phyloP scores from a whole-genome alignment of 2,888 invertebrate genomes.

The Acronicta aceris region DNA sequence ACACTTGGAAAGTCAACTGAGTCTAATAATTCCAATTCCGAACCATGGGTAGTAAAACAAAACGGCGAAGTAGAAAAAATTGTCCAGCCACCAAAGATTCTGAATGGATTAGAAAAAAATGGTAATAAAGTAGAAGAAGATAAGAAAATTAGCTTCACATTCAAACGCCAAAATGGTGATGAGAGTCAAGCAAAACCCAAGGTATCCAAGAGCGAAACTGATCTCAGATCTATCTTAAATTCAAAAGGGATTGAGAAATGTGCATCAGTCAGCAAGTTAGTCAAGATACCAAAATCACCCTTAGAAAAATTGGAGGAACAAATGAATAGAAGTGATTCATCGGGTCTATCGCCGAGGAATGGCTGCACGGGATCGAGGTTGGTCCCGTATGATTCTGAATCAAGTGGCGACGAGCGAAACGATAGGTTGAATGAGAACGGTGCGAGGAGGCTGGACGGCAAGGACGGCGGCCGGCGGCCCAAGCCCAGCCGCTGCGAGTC shows the following conservation, averaged over 20 bases:
- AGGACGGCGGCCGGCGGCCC: constrained; percentile 66
- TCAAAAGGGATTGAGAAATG: constrained; percentile 70
- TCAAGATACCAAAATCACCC: constrained; percentile 79
- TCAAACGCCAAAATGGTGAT: constrained; percentile 76
- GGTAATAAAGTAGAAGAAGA: constrained; percentile 71
- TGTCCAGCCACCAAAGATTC: constrained; percentile 68
- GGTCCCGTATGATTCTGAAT: constrained; percentile 90
- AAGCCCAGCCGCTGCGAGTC: constrained; percentile 77
- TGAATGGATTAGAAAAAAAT: constrained; percentile 75
- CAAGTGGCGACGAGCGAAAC: constrained; percentile 83
- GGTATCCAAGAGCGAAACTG: constrained; percentile 74
- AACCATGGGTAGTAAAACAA: constrained; percentile 86
- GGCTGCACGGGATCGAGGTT: constrained; percentile 76
- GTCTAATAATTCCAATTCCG: constrained; percentile 68
- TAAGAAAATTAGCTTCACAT: constrained; percentile 76
- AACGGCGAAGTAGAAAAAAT: constrained; percentile 85
- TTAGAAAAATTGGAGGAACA: constrained; percentile 84
- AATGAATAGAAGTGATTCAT: constrained; percentile 78
- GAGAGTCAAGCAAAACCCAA: constrained; percentile 71
- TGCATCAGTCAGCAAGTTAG: constrained; percentile 71
- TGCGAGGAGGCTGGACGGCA: constrained; percentile 2
- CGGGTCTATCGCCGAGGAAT: constrained; percentile 68
- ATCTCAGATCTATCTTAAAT: constrained; percentile 64
- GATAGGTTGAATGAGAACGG: constrained; percentile 39
- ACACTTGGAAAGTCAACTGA: constrained; percentile 78